Conservation (phyloP, 1,140 invertebrate genomes). For the Sycobia sp. region DNA sequence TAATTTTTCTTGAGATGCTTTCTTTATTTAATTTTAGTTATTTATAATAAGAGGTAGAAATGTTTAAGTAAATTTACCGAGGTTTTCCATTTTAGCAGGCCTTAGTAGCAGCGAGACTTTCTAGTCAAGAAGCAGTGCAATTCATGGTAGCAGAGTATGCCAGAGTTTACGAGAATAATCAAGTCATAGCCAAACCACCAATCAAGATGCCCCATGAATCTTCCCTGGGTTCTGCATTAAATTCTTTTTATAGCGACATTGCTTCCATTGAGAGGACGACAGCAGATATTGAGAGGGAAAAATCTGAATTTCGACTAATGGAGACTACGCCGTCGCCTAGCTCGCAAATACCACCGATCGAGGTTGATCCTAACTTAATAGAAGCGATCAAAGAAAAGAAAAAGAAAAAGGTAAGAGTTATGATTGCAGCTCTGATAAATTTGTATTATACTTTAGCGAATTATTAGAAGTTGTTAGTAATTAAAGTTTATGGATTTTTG, state of each 20-base stretch:
- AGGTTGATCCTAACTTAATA: conserved; percentile 29
- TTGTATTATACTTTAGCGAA: conserved; percentile 6
- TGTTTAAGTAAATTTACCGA: too few relatives aligned
- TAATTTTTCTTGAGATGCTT: background rate
- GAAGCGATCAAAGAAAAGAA: conserved; percentile 55
- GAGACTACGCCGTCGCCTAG: conserved; percentile 26
- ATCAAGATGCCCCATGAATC: conserved; percentile 52
- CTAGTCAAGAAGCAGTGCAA: conserved; percentile 51
- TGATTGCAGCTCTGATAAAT: too few relatives aligned
- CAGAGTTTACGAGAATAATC: conserved; percentile 55
- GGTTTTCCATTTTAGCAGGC: conserved; percentile 44
- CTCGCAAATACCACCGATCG: conserved; percentile 32
- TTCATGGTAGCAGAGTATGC: conserved; percentile 56
- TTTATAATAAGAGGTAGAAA: too few relatives aligned
- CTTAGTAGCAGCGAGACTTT: conserved; percentile 50
- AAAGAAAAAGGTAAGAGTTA: conserved; percentile 62
- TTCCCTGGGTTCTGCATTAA: conserved; percentile 58
- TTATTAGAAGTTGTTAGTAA: background rate
- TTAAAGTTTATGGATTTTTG: conserved; percentile 2
- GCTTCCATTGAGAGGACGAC: conserved; percentile 61
- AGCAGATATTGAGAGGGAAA: conserved; percentile 39
- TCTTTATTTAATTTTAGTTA: too few relatives aligned
- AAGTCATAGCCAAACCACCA: conserved; percentile 56
- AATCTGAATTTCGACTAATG: conserved; percentile 21
- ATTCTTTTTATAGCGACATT: conserved; percentile 69